A percentile compares a stretch with the other conserved stretches of the same genome.
Evolutionary conservation across 2,888 invertebrate genomes (phyloP).

Genomic region (Hirudinaria manillensis): DNA sequence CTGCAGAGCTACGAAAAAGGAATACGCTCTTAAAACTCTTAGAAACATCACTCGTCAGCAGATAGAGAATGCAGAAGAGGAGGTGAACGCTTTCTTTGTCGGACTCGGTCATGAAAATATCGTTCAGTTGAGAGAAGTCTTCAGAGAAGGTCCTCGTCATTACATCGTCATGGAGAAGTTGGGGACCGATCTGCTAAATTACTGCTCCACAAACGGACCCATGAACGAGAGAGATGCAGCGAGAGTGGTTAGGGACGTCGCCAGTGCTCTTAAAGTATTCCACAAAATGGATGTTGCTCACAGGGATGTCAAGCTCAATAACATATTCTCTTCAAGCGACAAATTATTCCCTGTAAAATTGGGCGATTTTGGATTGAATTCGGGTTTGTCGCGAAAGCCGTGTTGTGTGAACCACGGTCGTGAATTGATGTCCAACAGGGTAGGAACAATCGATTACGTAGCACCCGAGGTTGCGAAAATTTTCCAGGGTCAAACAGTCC

Average conservation of each 20-base stretch:
- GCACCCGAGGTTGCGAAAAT: constrained; percentile 56
- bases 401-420: constrained; percentile 40
- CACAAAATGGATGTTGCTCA: constrained; percentile 56
- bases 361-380: constrained; percentile 64
- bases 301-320: constrained; percentile 57
- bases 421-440: constrained; percentile 55
- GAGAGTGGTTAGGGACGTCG: constrained; percentile 39
- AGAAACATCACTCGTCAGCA: no score
- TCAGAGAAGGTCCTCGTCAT: constrained; percentile 40
- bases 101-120: constrained; percentile 40
- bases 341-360: constrained; percentile 56
- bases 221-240: constrained; percentile 49
- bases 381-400: constrained; percentile 32
- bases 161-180: constrained; percentile 54
- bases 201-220: constrained; percentile 54
- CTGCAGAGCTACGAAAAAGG: no score
- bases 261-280: constrained; percentile 52
- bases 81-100: no score
- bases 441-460: constrained; percentile 57
- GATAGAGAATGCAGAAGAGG: no score
- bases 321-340: constrained; percentile 78
- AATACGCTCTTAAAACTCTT: no score
- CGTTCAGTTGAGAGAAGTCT: constrained; percentile 39
- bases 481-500: constrained; percentile 73
- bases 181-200: constrained; percentile 54